Percentiles rank a stretch among this genome's conserved stretches.
Evolutionary conservation across 2,888 invertebrate genomes (phyloP).

Genomic region (Alloplasta piceator): DNA sequence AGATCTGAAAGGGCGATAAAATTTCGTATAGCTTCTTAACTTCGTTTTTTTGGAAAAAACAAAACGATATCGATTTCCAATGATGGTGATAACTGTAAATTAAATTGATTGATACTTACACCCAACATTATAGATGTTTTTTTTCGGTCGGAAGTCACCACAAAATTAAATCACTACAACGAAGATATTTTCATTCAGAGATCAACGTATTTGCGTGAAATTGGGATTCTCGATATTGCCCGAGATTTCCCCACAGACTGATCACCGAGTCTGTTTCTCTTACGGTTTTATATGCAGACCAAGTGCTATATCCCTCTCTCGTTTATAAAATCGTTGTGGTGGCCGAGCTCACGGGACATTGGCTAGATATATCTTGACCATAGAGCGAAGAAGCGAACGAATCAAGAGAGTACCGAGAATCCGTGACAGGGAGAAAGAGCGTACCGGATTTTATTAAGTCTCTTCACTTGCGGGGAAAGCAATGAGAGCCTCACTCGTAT

Average conservation of each 20-base stretch:
- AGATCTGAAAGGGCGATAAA: slow-evolving; percentile 67
- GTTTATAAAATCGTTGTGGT: slow-evolving; percentile 64
- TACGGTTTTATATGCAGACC: slow-evolving; percentile 78
- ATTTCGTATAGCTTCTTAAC: slow-evolving; percentile 2
- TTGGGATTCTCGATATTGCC: slow-evolving; percentile 60
- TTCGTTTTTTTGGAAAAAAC: slow-evolving; percentile 37
- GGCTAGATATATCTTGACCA: slow-evolving; percentile 75
- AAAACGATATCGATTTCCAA: not conserved
- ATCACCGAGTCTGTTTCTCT: slow-evolving; percentile 71
- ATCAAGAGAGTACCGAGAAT: too few relatives aligned
- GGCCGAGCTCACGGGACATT: slow-evolving; percentile 74
- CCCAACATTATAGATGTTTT: slow-evolving; percentile 66
- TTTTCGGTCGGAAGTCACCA: slow-evolving; percentile 42
- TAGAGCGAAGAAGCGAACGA: slow-evolving; percentile 49
- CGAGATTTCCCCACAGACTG: slow-evolving; percentile 75
- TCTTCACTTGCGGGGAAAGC: slow-evolving; percentile 76
- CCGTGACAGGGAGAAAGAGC: slow-evolving; percentile 78
- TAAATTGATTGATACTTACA: slow-evolving; percentile 68
- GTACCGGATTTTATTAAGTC: slow-evolving; percentile 77
- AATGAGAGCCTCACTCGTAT: slow-evolving; percentile 65
- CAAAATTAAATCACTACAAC: slow-evolving; percentile 46
- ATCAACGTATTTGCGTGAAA: slow-evolving; percentile 12
- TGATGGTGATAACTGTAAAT: not conserved
- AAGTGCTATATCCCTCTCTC: slow-evolving; percentile 75
- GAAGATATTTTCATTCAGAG: not conserved